phyloP scores from a whole-genome alignment of 2,113 vertebrate genomes.

The Girardinichthys multiradiatus region DNA sequence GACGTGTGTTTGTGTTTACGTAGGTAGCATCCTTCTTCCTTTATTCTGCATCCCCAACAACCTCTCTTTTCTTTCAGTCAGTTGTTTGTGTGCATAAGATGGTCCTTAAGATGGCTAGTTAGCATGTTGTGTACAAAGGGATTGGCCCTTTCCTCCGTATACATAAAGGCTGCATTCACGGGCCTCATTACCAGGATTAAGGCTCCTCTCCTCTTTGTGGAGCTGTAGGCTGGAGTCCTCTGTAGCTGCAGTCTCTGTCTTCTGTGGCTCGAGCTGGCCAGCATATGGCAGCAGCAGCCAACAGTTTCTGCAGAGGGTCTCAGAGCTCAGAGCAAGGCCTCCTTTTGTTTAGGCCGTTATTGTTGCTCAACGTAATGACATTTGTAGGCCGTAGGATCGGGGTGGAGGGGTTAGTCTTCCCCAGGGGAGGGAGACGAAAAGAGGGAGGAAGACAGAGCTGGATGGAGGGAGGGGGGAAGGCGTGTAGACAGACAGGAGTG shows the following conservation, averaged over 20 bases:
- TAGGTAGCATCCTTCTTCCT: constrained; percentile 44
- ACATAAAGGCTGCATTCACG: constrained; percentile 79
- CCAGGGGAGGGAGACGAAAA: constrained; percentile 82
- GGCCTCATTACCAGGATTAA: constrained; percentile 79
- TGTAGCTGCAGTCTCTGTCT: constrained; percentile 62
- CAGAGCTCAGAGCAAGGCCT: constrained; percentile 77
- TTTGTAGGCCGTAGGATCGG: constrained; percentile 94
- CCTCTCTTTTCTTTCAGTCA: constrained; percentile 62
- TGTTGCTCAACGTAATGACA: constrained; percentile 96
- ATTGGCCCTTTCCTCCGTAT: constrained; percentile 76
- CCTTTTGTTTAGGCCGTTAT: constrained; percentile 97
- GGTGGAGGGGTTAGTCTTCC: constrained; percentile 95
- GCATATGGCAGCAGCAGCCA: constrained; percentile 93
- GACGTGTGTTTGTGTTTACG: constrained; percentile 40
- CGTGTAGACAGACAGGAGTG: constrained; percentile 88
- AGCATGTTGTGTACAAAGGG: constrained; percentile 75
- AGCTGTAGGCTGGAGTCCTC: constrained; percentile 73
- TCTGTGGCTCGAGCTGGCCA: constrained; percentile 80
- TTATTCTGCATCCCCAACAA: constrained; percentile 29
- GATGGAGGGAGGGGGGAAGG: constrained; percentile 54
- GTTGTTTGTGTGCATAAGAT: constrained; percentile 75
- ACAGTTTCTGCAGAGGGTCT: constrained; percentile 82
- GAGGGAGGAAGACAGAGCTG: constrained; percentile 32
- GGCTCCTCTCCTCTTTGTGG: constrained; percentile 82
- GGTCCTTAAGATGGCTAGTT: constrained; percentile 73